Evolutionary conservation across 2,797 vertebrate genomes (phyloP).

Genomic region (Centropyge bicolor): DNA sequence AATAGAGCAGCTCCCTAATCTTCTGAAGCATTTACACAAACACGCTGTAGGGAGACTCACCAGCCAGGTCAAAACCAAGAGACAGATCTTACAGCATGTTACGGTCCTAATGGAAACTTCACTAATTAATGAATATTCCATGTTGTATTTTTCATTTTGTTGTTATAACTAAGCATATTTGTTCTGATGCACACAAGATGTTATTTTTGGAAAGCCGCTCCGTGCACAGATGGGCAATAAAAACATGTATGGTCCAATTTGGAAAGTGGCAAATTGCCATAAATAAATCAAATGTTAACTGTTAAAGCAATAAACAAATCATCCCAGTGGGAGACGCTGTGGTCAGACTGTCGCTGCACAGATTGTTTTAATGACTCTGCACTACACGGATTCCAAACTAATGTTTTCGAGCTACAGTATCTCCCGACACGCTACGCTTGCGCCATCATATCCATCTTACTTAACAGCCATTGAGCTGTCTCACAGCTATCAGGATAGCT

Average conservation of each 20-base stretch:
- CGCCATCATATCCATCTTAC: constrained; percentile 58
- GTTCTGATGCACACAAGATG: not conserved
- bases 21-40: constrained; percentile 29
- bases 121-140: not conserved
- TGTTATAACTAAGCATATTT: not conserved
- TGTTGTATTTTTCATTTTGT: not conserved
- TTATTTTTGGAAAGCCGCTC: not conserved
- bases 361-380: constrained; percentile 1
- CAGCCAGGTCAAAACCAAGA: not conserved
- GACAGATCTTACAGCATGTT: not conserved
- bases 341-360: not conserved
- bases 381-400: not conserved
- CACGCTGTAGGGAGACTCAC: constrained; percentile 9
- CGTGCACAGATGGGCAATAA: not conserved
- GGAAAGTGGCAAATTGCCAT: not conserved
- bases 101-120: not conserved
- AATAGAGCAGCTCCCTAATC: constrained; percentile 25
- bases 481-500: constrained; percentile 76
- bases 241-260: not conserved
- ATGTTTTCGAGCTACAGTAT: constrained; percentile 18
- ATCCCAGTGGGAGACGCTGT: not conserved
- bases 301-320: not conserved
- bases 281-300: not conserved
- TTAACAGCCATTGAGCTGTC: constrained; percentile 54
- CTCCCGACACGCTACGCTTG: constrained; percentile 20